Conservation (phyloP, 2,888 invertebrate species). For the Pachycephus smyrnensis region DNA sequence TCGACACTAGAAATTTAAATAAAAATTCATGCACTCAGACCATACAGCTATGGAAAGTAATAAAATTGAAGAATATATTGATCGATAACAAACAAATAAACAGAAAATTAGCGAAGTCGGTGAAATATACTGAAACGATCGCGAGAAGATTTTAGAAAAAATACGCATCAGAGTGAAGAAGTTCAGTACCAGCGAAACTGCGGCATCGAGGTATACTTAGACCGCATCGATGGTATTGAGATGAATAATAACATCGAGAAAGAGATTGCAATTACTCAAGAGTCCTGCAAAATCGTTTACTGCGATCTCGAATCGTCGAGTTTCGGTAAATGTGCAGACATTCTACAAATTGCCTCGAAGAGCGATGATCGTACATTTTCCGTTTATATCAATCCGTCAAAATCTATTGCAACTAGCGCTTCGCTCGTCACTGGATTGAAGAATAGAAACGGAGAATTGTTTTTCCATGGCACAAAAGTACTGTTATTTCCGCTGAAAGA, state of each 20-base stretch:
- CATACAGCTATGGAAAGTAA: too few species aligned
- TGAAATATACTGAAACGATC: constrained; percentile 7
- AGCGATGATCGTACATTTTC: constrained; percentile 13
- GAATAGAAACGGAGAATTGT: constrained; percentile 14
- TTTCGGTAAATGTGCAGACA: constrained; percentile 15
- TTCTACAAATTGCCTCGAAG: constrained; percentile 24
- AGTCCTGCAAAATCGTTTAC: constrained; percentile 8
- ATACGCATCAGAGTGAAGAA: constrained; percentile 19
- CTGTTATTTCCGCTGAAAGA: too few species aligned
- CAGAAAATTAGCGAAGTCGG: too few species aligned
- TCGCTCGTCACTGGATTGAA: constrained; percentile 14
- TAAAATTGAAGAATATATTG: too few species aligned
- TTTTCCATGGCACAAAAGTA: background rate
- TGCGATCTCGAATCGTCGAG: constrained; percentile 27
- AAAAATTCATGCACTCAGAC: too few species aligned
- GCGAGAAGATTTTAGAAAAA: constrained; percentile 22
- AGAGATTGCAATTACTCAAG: background rate
- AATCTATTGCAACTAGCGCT: constrained; percentile 14
- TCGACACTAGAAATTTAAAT: background rate
- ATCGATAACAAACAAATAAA: too few species aligned
- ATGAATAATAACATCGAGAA: background rate
- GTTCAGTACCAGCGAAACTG: constrained; percentile 27
- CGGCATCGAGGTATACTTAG: constrained; percentile 5
- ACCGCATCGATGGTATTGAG: background rate
- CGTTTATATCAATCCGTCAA: constrained; percentile 21